Base-by-base conservation (phyloP, 2,113 vertebrate species). In the Sialia sialis region DNA sequence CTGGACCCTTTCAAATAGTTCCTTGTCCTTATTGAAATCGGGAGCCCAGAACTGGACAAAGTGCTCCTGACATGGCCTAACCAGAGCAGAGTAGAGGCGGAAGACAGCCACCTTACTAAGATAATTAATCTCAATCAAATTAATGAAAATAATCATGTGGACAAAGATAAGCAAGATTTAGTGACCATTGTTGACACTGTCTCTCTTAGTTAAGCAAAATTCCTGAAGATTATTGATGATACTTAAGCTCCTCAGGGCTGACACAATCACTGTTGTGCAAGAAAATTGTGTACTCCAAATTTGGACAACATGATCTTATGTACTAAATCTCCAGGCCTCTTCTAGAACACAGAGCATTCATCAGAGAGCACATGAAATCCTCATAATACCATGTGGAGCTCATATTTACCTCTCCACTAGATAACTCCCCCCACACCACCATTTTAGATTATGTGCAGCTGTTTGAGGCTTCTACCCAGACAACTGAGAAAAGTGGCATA, bases 111-210 rank as follows among this genome's bases (percentile, higher is more conserved):
- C 58, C 62, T 70, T 87, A 68, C 62, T 62, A 83, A 79, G 29
- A 82, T 29, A 87, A 91, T 94, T 91, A 94, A 94, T 96, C 66
- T 94, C 93, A 84, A 96, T 94, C 93, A 94, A 73, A 43, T 82
- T 79, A 94, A 91, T 94, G 93, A 76, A 93, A 96, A 82, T 94
- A 93, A 95, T 95, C 49, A 49, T 68, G 58, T 79, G 62, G 92
- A 94, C 92, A 95, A 94, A 93, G 74, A 89, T 75, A 93, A 94
- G 81, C 62, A 94, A 66, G 67, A 90, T 56, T 85, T 89, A 91
- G 66, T 91, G 78, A 87, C 90, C 58, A 55, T 79, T 95, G 81
- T 54, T 96, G 90, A 94, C 90, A 91, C 17, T 93, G 93, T 95
- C 92, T 84, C 27, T 79, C 67, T 79, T 68, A 70, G 80, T 96